phyloP scores from a whole-genome alignment of 2,888 invertebrate genomes.

The Malthinus seriepunctatus region DNA sequence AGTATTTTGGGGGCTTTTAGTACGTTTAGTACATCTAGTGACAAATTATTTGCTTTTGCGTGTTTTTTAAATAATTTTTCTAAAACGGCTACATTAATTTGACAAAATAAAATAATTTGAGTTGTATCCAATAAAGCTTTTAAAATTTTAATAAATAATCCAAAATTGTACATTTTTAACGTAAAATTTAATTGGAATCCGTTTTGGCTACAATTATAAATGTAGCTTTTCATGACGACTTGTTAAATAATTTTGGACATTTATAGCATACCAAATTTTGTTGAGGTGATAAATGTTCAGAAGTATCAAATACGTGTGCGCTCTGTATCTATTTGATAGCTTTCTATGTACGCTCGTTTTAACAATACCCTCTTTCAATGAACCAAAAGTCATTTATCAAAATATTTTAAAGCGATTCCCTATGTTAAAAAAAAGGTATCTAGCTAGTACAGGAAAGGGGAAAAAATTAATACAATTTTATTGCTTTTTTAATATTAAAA shows the following conservation, averaged over 20 bases:
- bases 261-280: slow-evolving; percentile 16
- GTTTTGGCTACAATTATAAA: too few species aligned
- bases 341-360: slow-evolving; percentile 12
- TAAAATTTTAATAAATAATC: too few species aligned
- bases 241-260: slow-evolving; percentile 22
- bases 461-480: slow-evolving; percentile 11
- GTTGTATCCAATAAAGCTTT: too few species aligned
- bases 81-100: too few species aligned
- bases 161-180: too few species aligned
- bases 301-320: slow-evolving; percentile 10
- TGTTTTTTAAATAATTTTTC: too few species aligned
- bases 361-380: slow-evolving; percentile 20
- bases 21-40: too few species aligned
- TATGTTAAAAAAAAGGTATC: background rate
- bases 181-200: too few species aligned
- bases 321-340: slow-evolving; percentile 18
- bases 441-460: background rate
- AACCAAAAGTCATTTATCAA: slow-evolving; percentile 25
- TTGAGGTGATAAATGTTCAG: slow-evolving; percentile 22
- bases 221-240: slow-evolving; percentile 6
- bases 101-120: too few species aligned
- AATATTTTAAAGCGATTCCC: slow-evolving; percentile 17
- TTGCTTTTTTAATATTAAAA: slow-evolving; percentile 16
- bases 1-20: too few species aligned
- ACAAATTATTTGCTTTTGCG: too few species aligned